These are phyloP conservation scores for mouse (Mus musculus) DNA, from an alignment of 2,113 vertebrate genomes.

Conservation along the genomic window DNA sequence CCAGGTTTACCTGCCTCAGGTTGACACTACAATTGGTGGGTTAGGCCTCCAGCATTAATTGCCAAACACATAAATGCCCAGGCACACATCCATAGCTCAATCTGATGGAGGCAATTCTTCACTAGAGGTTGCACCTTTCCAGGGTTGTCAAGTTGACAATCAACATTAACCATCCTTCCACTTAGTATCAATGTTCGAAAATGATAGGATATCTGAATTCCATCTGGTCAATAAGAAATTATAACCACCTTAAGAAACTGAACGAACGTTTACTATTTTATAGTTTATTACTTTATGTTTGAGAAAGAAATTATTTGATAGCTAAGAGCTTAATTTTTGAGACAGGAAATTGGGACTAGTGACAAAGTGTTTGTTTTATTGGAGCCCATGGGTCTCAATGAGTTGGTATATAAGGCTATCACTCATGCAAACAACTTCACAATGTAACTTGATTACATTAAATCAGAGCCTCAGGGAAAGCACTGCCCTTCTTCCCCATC, in stretches of 20 bases:
- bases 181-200: background rate
- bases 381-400: background rate
- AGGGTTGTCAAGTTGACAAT: background rate
- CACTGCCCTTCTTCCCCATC: background rate
- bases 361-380: background rate
- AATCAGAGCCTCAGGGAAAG: constrained; percentile 34
- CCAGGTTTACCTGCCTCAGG: background rate
- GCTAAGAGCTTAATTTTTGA: background rate
- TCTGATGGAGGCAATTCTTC: background rate
- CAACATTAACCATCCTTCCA: background rate
- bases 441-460: constrained; percentile 68
- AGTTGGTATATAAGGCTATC: background rate
- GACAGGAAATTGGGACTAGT: background rate
- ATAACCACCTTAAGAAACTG: background rate
- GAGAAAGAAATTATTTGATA: background rate
- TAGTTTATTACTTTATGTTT: background rate
- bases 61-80: background rate
- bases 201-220: background rate
- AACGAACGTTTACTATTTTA: background rate
- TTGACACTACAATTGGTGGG: background rate
- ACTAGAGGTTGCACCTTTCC: accelerated
- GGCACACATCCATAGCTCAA: background rate
- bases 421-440: constrained; percentile 23
- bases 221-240: background rate
- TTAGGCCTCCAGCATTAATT: background rate